These are phyloP conservation scores for Vanacampus margaritifer DNA, from an alignment of 2,113 vertebrate genomes.

Conservation along the genomic window DNA sequence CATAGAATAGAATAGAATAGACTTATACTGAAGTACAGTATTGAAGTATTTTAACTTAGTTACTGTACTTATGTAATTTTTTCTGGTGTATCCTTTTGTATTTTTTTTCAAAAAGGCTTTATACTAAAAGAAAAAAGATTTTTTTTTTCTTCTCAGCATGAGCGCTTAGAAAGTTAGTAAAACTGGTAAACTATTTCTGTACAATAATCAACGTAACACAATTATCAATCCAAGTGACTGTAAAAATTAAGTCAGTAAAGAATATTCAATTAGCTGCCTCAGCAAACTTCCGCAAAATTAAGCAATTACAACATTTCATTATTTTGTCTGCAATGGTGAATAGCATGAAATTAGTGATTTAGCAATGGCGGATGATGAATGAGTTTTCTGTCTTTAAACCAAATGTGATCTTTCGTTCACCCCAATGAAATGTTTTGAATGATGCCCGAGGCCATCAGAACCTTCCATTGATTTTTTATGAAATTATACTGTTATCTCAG, in stretches of 20 bases:
- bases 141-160: too few species aligned
- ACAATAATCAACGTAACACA: background rate
- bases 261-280: background rate
- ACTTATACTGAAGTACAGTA: slow-evolving; percentile 12
- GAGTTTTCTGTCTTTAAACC: background rate
- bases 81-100: too few species aligned
- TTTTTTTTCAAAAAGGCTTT: too few species aligned
- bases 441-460: background rate
- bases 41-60: slow-evolving; percentile 33
- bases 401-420: background rate
- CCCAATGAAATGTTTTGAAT: background rate
- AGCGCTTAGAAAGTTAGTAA: too few species aligned
- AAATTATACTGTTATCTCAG: background rate
- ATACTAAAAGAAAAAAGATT: too few species aligned
- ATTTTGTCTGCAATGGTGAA: background rate
- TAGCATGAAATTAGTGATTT: background rate
- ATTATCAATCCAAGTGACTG: too few species aligned
- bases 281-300: background rate
- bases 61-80: slow-evolving; percentile 34
- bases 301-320: background rate
- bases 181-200: background rate
- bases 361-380: background rate
- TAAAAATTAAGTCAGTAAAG: too few species aligned
- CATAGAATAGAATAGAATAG: too few species aligned
- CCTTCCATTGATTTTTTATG: background rate